Base-by-base conservation (phyloP, 2,888 invertebrate species). In the Acrocera orbiculus region DNA sequence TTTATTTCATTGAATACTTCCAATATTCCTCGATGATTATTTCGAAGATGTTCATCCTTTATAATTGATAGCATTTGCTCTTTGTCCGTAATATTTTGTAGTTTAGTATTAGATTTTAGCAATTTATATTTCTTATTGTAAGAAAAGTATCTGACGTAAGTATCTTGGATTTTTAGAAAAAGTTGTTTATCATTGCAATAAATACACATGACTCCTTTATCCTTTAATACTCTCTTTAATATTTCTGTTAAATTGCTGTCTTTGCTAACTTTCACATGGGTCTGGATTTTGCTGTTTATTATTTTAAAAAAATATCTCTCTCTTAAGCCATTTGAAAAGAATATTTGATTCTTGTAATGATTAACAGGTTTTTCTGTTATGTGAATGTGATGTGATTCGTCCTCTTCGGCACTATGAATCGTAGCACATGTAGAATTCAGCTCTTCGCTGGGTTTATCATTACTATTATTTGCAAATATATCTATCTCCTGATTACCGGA, bases 281-380 rank as follows among this genome's bases (percentile, higher is more conserved):
- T 32, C 29, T 38, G 38, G 26, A 23, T 27, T 32, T 38, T 38
- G 14, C 27, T 35, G 13, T 35, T 26, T 17, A 35, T 11, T n/a
- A 35, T 35, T 27, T 38, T 38, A 16, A 16, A 11, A 10, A 27
- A 17, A 31, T 17, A 17, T 30, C 17, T 32, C 27, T 35, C 33
- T 5, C 33, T 26, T 9, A 32, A 11, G 7, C 25, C 25, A n/a
- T 22, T 17, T 14, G 13, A 17, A 9, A 32, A 17, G 17, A 31
- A 27, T n/a, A 36, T 38, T 31, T 37, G 29, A 28, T 34, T 35
- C 31, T 35, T 40, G 26, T 34, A 40, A 6, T 16, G 17, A 24
- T 37, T 37, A 15, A 37, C 14, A 7, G 28, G 19, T 27, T 32
- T 35, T 22, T 30, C 35, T n/a, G 33, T 35, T 10, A 32, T 30